Evolutionary conservation across 2,888 invertebrate genomes (phyloP).

Genomic region (Acanthosepion lycidas): DNA sequence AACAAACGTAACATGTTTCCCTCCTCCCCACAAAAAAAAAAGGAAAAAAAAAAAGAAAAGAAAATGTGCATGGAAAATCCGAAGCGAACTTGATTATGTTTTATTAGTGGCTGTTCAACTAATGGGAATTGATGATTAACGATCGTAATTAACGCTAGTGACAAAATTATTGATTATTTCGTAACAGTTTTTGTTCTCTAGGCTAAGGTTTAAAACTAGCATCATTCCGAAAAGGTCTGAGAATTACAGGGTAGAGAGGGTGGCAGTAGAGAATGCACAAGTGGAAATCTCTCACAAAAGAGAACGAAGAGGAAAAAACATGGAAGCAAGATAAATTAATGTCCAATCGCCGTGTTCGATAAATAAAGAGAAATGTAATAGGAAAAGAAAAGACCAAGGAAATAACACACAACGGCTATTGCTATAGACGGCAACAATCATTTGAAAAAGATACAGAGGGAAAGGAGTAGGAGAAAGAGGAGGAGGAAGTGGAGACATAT

Average conservation of each 20-base stretch:
- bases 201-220: not conserved
- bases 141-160: constrained; percentile 17
- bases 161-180: constrained; percentile 10
- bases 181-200: not conserved
- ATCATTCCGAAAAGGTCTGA: not conserved
- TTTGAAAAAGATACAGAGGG: not conserved
- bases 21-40: not conserved
- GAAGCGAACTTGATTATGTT: not conserved
- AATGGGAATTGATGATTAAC: constrained; percentile 33
- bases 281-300: not conserved
- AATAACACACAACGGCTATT: too few species aligned
- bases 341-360: too few species aligned
- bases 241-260: not conserved
- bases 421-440: too few species aligned
- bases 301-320: not conserved
- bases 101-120: constrained; percentile 17
- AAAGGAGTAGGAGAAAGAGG: not conserved
- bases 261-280: not conserved
- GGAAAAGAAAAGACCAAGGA: too few species aligned
- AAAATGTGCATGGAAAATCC: not conserved
- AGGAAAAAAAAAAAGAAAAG: not conserved
- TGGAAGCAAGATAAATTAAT: not conserved
- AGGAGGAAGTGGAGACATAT: not conserved
- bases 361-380: too few species aligned
- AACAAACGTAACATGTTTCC: not conserved